These are phyloP conservation scores for Entomobrya proxima DNA, from an alignment of 2,888 invertebrate species.

Conservation along the genomic window DNA sequence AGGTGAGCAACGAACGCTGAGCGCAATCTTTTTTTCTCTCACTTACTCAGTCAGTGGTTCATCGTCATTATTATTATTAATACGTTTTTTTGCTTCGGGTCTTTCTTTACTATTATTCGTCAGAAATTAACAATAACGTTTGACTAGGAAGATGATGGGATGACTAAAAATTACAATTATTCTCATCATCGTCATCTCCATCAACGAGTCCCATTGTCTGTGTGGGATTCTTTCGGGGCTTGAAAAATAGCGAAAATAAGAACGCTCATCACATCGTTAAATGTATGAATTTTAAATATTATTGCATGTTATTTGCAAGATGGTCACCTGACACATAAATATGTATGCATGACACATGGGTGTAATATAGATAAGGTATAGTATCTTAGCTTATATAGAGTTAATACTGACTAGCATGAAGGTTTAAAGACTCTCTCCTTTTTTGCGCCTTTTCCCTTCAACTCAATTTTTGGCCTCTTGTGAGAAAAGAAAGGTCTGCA, in stretches of 20 bases:
- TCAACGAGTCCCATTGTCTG: conserved; percentile 58
- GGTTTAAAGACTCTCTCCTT: conserved; percentile 26
- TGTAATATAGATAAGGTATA: conserved; percentile 16
- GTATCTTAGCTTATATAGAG: conserved; percentile 36
- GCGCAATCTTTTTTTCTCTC: conserved; percentile 18
- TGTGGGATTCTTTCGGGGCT: conserved; percentile 48
- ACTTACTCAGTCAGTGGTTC: conserved; percentile 12
- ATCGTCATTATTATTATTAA: conserved; percentile 40
- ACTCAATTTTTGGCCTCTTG: conserved; percentile 9
- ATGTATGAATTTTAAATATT: neutral
- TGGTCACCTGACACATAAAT: neutral
- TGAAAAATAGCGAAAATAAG: conserved; percentile 46
- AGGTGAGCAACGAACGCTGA: neutral
- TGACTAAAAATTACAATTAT: conserved; percentile 65
- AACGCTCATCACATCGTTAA: neutral
- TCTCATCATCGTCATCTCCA: conserved; percentile 52
- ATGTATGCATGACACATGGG: neutral
- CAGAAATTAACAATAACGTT: conserved; percentile 61
- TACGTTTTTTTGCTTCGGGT: conserved; percentile 30
- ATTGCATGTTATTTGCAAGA: neutral
- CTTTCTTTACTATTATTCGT: conserved; percentile 40
- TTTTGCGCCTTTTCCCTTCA: conserved; percentile 10
- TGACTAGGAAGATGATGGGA: conserved; percentile 45
- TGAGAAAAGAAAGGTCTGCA: conserved; percentile 5
- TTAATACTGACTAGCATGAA: neutral